phyloP scores from a whole-genome alignment of 2,888 invertebrate genomes.

The Pyrocoelia pectoralis region DNA sequence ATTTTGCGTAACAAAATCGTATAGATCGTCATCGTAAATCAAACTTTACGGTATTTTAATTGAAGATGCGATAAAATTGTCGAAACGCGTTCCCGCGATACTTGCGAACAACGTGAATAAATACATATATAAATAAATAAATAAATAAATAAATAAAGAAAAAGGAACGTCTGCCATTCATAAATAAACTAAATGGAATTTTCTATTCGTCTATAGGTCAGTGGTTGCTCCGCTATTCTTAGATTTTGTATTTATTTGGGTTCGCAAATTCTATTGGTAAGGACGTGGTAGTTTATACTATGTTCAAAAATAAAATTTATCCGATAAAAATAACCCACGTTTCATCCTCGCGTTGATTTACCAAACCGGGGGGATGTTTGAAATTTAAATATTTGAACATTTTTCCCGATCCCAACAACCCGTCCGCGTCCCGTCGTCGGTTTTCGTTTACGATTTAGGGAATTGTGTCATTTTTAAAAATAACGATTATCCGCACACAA shows the following conservation, averaged over 20 bases:
- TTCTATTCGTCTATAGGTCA: conserved; percentile 29
- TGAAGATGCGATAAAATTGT: background rate
- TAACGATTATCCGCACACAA: conserved; percentile 7
- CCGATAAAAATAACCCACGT: conserved; percentile 15
- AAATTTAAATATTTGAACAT: too few species aligned
- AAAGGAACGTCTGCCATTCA: conserved; percentile 18
- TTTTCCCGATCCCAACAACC: too few species aligned
- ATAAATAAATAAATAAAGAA: too few species aligned
- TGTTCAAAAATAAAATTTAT: conserved; percentile 4
- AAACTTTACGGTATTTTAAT: background rate
- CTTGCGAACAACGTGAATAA: too few species aligned
- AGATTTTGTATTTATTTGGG: conserved; percentile 31
- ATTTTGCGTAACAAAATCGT: too few species aligned
- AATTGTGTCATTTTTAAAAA: conserved; percentile 3
- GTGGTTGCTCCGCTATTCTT: conserved; percentile 29
- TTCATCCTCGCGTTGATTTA: conserved; percentile 12
- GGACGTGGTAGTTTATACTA: conserved; percentile 20
- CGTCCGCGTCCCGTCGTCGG: too few species aligned
- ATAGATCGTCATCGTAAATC: too few species aligned
- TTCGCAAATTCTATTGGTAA: conserved; percentile 26
- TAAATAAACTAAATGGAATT: conserved; percentile 21
- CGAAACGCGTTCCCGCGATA: background rate
- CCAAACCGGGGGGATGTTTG: too few species aligned
- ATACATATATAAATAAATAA: too few species aligned
- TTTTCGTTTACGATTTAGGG: background rate